Evolutionary conservation across 2,797 vertebrate genomes (phyloP).

Genomic region (Microhierax caerulescens): DNA sequence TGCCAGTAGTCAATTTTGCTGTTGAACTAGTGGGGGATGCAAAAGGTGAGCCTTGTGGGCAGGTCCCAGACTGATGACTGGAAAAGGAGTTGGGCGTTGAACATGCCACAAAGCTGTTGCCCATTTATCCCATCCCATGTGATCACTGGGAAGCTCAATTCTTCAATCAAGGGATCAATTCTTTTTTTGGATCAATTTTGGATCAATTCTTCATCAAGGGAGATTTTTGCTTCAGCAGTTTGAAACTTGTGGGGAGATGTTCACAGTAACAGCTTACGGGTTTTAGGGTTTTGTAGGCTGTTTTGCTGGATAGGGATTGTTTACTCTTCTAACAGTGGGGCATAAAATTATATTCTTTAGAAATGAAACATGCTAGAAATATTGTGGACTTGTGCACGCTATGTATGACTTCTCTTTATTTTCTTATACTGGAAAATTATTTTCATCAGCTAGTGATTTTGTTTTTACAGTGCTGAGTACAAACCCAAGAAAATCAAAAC

Average conservation of each 20-base stretch:
- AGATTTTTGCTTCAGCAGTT: neutral
- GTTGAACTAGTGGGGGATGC: neutral
- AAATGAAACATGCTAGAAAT: neutral
- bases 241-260: neutral
- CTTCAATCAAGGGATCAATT: neutral
- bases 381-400: neutral
- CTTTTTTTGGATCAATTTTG: neutral
- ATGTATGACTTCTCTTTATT: neutral
- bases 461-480: slow-evolving; percentile 83
- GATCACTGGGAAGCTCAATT: neutral
- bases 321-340: neutral
- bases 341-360: neutral
- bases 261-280: neutral
- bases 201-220: neutral
- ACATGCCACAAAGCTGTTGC: neutral
- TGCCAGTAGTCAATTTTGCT: neutral
- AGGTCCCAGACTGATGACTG: neutral
- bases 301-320: neutral
- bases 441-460: slow-evolving; percentile 33
- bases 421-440: neutral
- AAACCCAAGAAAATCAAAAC: slow-evolving; percentile 92
- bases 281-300: neutral
- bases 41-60: neutral
- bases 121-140: neutral
- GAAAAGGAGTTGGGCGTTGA: neutral